Base-by-base conservation (phyloP, 1,140 invertebrate species). In the Acyrthosiphon pisum region DNA sequence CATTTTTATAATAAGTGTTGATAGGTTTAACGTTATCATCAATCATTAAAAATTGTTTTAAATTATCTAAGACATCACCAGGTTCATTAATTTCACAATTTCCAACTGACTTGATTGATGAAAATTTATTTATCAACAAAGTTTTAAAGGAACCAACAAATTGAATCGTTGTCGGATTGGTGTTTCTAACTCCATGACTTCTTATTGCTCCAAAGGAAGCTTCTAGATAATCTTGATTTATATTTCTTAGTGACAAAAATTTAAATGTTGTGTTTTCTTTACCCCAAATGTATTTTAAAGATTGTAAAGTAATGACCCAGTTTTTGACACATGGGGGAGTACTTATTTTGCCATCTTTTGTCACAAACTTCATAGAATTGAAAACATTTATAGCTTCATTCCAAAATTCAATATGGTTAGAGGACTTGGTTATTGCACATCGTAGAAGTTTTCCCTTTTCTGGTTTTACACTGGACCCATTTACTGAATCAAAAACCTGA, bases 11-110 rank as follows among this genome's bases (percentile, higher is more conserved):
- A 35, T 76, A 76, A 9, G 68, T 76, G 30, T 76, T 76, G 14
- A 30, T 50, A 20, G 22, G 11, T 56, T 4, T 68, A 68, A 30
- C 30, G 60, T 76, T 76, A 35, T 76, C 68, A 76, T 76, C 68
- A 81, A 35, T 14, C 68, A 76, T 76, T 8, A 76, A n/a, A 35
- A 76, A 76, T 76, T 76, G 26, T 76, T 76, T 81, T 37, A 81
- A 37, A 81, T 81, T 81, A 81, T 81, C n/a, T 81, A 81, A 81
- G 14, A 81, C n/a, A 76, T 76, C 68, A 6, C 68, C 68, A 11
- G 68, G 35, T n/a, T 76, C n/a, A n/a, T 76, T 30, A 37, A 81
- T n/a, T 81, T 81, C 68, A 81, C n/a, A 81, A 81, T 81, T 81
- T 37, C 68, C 68, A 18, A 81, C 37, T 81, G 68, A 81, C 11